These are phyloP conservation scores for Triops cancriformis DNA, from an alignment of 1,140 invertebrate genomes.

Conservation along the genomic window DNA sequence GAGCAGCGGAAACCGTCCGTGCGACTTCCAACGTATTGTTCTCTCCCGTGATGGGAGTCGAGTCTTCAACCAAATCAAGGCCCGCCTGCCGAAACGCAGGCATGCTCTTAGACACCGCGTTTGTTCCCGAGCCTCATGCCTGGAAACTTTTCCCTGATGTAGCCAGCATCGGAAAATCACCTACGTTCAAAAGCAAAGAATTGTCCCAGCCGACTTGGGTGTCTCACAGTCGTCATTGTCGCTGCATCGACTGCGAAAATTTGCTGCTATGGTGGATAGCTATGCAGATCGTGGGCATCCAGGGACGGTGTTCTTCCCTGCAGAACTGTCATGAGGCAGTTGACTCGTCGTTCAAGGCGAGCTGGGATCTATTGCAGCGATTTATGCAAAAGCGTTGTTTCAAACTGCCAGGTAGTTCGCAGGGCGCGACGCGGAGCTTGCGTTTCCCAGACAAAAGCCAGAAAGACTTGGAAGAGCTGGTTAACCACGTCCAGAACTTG, in stretches of 20 bases:
- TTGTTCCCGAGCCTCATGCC: background rate
- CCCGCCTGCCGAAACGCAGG: background rate
- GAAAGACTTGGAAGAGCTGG: background rate
- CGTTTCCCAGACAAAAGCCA: background rate
- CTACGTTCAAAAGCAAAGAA: background rate
- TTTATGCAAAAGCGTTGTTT: background rate
- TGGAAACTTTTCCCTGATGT: background rate
- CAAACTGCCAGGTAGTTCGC: background rate
- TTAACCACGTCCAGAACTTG: background rate
- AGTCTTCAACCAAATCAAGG: background rate
- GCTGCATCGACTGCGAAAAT: conserved; percentile 9
- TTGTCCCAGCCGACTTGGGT: background rate
- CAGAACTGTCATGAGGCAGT: background rate
- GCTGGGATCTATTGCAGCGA: background rate
- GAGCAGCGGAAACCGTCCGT: background rate
- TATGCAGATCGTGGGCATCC: background rate
- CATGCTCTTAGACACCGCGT: background rate
- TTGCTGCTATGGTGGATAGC: background rate
- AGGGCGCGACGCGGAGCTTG: background rate
- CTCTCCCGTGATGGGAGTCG: background rate
- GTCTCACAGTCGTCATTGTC: background rate
- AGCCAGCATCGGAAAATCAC: background rate
- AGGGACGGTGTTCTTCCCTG: background rate
- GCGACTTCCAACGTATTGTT: background rate
- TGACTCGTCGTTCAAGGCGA: background rate